Evolutionary conservation across 2,797 vertebrate genomes (phyloP), one percentile per base, ranked within the genome.

Genomic region (Masticophis lateralis): DNA sequence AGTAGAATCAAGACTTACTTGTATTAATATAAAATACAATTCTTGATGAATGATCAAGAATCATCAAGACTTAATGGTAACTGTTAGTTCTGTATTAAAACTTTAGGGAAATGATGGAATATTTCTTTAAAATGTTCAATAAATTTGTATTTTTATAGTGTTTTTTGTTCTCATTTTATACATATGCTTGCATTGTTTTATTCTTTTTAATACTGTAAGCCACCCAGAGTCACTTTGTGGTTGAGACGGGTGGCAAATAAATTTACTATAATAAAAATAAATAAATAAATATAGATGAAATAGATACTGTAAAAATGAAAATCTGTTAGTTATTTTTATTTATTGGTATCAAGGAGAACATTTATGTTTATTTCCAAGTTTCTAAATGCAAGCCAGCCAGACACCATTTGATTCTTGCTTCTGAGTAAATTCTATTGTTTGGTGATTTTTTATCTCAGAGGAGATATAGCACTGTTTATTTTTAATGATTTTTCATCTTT

Each of bases 401-500:
- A 47, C 10, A 1, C 20, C 25, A 43, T 47, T 47, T 88, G 56
- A 37, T 20, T 32, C 32, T 88, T 88, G n/a, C 12, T 22, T 88
- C 87, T 59, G 28, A 87, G 28, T 87, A 56, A 56, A 4, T 55
- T 83, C 43, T 47, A 83, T 47, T 83, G 20, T 83, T 83, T 25
- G 43, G 10, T 25, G 74, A 43, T 47, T 47, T 47, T 43, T 83
- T 47, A 11, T 47, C 43, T 43, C 10, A 25, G 69, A 74, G 16
- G 32, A 56, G 5, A 32, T 9, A 32, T 32, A 32, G 18, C 55
- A 88, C 11, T 25, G 4, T 13, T 53, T 59, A 20, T 9, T 59
- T 55, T 69, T 32, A 69, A 61, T 95, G 95, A 90, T 86, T 95
- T 92, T 94, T 95, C 94, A 88, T 95, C 95, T 74, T 96, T 69